Evolutionary conservation across 2,888 invertebrate genomes (phyloP), one percentile per base, ranked within the genome.

Genomic region (Ectemnius lituratus): DNA sequence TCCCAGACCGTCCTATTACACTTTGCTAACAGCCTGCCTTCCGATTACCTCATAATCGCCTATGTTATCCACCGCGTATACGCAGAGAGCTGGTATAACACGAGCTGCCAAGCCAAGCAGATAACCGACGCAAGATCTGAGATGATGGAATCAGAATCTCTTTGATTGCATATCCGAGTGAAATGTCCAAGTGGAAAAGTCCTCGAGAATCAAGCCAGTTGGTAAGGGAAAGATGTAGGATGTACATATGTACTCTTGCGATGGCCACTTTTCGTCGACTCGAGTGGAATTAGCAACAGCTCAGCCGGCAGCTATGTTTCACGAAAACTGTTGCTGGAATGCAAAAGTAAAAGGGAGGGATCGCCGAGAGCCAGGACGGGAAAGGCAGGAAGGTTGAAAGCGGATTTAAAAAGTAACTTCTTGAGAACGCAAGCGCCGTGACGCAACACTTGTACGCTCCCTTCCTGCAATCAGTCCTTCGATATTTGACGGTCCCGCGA

Each of bases 391-490:
- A 28, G 37, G 28, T 28, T 27, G 57, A 57, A 52, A 62, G 23
- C 18, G 62, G n/a, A 46, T 23, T 23, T 23, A 23, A 23, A 23
- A 23, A 23, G 23, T 23, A 79, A 76, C 75, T 82, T 73, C 75
- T 83, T 65, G 62, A 59, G 73, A 46, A 72, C n/a, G 75, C 75
- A 82, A 84, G 76, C 65, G 71, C 75, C 79, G 79, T 80, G 61
- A 79, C 70, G 71, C 23, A 67, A 79, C 73, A 66, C 72, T 71
- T 23, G 23, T 23, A 3, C 23, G 23, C 23, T 23, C 23, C 23
- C 23, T 23, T 72, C 46, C 28, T 66, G 59, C 61, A 63, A 66
- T 83, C 73, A 67, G 78, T 79, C 84, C 80, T 80, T 80, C 70
- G 75, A 74, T 73, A 79, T 77, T 76, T 76, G 73, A 47, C 64